Evolutionary conservation across 1,140 invertebrate species (phyloP).

Genomic region (Drosophila chauvacae): DNA sequence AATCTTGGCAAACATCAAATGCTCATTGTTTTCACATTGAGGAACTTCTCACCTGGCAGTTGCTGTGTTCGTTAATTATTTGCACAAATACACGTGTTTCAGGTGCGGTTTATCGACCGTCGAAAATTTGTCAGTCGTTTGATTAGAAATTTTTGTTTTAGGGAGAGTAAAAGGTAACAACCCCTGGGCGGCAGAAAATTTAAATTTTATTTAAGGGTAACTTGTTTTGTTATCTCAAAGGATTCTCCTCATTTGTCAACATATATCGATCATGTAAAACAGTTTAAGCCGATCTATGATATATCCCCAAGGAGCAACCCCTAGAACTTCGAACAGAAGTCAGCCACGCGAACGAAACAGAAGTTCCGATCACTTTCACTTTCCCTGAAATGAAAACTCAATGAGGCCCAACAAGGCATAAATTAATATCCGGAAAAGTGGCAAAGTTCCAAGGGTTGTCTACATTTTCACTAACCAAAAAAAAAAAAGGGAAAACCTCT

Average conservation of each 20-base stretch:
- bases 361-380: conserved; percentile 56
- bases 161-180: background rate
- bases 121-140: conserved; percentile 33
- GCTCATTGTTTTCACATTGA: conserved; percentile 29
- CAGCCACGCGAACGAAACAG: conserved; percentile 53
- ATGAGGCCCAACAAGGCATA: conserved; percentile 66
- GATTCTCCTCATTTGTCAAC: conserved; percentile 26
- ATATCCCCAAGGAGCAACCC: conserved; percentile 12
- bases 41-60: conserved; percentile 15
- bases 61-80: conserved; percentile 25
- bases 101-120: conserved; percentile 18
- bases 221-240: conserved; percentile 29
- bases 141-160: conserved; percentile 20
- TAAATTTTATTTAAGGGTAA: conserved; percentile 13
- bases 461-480: conserved; percentile 68
- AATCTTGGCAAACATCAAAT: conserved; percentile 19
- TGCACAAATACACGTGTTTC: conserved; percentile 47
- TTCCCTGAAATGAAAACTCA: conserved; percentile 38
- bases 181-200: background rate
- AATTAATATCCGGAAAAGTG: conserved; percentile 43
- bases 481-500: background rate
- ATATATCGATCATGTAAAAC: conserved; percentile 23
- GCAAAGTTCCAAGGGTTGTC: conserved; percentile 23
- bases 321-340: conserved; percentile 8
- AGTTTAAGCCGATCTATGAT: conserved; percentile 23